Conservation (phyloP, 2,888 invertebrate species). For the Melanostoma scalare region DNA sequence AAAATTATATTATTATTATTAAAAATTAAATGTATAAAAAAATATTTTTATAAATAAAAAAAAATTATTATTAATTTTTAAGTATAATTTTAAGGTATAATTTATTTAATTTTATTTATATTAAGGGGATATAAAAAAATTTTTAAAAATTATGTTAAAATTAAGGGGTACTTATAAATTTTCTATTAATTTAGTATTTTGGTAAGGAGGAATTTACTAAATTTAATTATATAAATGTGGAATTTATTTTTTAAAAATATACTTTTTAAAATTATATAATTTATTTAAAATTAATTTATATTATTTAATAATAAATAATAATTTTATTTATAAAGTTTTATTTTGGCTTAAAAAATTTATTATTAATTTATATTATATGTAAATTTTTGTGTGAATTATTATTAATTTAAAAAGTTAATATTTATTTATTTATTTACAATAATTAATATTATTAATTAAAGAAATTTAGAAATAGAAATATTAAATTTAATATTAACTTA, state of each 20-base stretch:
- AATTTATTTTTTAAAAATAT: conserved; percentile 66
- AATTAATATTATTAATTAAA: conserved; percentile 84
- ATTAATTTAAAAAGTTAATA: conserved; percentile 82
- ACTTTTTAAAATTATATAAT: conserved; percentile 74
- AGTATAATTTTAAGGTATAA: no score
- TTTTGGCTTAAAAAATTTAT: conserved; percentile 82
- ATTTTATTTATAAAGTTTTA: conserved; percentile 83
- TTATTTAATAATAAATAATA: conserved; percentile 46
- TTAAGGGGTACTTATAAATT: background rate
- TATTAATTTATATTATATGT: conserved; percentile 84
- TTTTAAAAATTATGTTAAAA: no score
- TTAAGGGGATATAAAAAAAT: no score
- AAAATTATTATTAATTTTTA: no score
- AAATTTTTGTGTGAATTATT: conserved; percentile 82
- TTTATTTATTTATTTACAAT: conserved; percentile 79
- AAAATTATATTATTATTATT: no score
- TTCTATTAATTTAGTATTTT: background rate
- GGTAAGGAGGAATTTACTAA: background rate
- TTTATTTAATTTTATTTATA: no score
- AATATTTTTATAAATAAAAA: no score
- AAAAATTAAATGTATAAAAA: no score
- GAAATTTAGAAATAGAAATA: conserved; percentile 85
- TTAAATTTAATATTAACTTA: conserved; percentile 84
- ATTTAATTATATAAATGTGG: conserved; percentile 1
- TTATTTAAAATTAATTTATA: conserved; percentile 32